These are phyloP conservation scores for Nineta flava DNA, from an alignment of 2,888 invertebrate species.

Conservation along the genomic window DNA sequence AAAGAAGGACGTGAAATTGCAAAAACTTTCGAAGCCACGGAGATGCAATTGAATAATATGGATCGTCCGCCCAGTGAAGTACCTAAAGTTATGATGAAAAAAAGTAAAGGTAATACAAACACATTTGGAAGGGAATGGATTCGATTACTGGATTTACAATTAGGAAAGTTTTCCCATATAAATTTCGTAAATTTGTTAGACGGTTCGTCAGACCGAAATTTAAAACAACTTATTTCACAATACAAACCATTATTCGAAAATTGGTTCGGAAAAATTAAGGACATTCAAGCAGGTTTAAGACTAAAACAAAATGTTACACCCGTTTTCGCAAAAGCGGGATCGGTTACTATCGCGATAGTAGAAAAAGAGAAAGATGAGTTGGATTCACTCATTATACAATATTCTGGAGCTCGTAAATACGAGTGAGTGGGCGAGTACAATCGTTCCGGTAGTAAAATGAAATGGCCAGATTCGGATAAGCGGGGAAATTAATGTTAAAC, in stretches of 20 bases:
- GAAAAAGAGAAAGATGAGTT: constrained; percentile 7
- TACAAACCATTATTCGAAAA: background rate
- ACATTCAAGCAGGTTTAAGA: background rate
- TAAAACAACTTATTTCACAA: background rate
- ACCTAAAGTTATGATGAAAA: too few species aligned
- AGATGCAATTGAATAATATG: too few species aligned
- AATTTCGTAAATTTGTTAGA: background rate
- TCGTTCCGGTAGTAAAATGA: constrained; percentile 17
- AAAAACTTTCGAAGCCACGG: too few species aligned
- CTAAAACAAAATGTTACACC: constrained; percentile 10
- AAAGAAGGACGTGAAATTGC: too few species aligned
- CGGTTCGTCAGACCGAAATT: background rate
- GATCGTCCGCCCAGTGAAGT: too few species aligned
- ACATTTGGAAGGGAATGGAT: background rate
- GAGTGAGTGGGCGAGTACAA: constrained; percentile 20
- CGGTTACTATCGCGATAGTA: constrained; percentile 13
- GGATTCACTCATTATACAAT: constrained; percentile 10
- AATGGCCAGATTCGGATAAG: constrained; percentile 17
- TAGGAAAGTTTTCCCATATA: background rate
- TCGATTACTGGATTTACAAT: background rate
- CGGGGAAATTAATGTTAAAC: constrained; percentile 16
- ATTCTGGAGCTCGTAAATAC: constrained; percentile 13
- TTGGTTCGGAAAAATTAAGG: background rate
- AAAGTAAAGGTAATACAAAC: too few species aligned
- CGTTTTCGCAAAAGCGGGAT: constrained; percentile 14